phyloP scores from a whole-genome alignment of 1,140 invertebrate genomes.

The Drosophila kohkoa region DNA sequence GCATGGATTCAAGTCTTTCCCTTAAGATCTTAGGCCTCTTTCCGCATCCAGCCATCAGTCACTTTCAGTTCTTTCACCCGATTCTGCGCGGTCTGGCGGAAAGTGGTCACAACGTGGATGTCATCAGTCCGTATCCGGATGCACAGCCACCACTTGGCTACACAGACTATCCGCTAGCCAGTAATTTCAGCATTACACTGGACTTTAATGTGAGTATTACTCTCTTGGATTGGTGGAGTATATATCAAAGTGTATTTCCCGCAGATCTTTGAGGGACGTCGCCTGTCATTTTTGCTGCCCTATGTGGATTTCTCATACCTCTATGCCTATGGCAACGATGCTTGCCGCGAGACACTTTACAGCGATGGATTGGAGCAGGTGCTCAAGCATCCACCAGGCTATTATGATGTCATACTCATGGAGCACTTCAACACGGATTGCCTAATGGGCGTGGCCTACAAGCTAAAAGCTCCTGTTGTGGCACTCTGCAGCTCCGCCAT shows the following conservation, averaged over 20 bases:
- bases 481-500: slow-evolving; percentile 86
- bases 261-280: slow-evolving; percentile 62
- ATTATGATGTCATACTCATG: slow-evolving; percentile 88
- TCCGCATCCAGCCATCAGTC: slow-evolving; percentile 89
- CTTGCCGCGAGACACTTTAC: slow-evolving; percentile 66
- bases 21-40: slow-evolving; percentile 88
- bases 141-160: slow-evolving; percentile 86
- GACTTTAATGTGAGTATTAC: slow-evolving; percentile 38
- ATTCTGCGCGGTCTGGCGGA: slow-evolving; percentile 87
- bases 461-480: slow-evolving; percentile 88
- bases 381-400: slow-evolving; percentile 72
- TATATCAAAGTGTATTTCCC: not conserved
- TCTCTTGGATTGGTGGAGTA: not conserved
- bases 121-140: slow-evolving; percentile 88
- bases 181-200: slow-evolving; percentile 41
- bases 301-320: slow-evolving; percentile 70
- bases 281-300: slow-evolving; percentile 42
- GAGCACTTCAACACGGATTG: slow-evolving; percentile 91
- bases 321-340: slow-evolving; percentile 54
- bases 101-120: slow-evolving; percentile 90
- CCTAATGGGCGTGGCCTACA: slow-evolving; percentile 87
- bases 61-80: slow-evolving; percentile 89
- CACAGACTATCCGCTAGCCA: slow-evolving; percentile 85
- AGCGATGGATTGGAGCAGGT: slow-evolving; percentile 55
- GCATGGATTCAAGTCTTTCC: not conserved